These are phyloP conservation scores for Globodera ellingtonae DNA, from an alignment of 1,140 invertebrate species.

Conservation along the genomic window DNA sequence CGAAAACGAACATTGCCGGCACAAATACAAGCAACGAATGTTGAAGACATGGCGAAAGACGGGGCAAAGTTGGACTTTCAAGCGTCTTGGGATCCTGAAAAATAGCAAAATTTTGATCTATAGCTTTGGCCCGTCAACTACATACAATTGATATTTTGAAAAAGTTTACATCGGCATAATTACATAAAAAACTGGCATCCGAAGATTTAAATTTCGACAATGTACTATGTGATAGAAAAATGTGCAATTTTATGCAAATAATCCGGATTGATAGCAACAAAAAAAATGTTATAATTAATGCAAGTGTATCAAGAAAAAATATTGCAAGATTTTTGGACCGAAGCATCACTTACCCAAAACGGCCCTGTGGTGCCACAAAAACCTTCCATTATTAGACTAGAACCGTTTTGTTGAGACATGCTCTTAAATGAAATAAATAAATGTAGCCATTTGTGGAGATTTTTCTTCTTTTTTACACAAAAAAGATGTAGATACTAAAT, in stretches of 20 bases:
- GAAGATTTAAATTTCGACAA: not conserved
- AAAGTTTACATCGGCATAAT: too few species aligned
- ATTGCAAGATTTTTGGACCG: not conserved
- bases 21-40: slow-evolving; percentile 58
- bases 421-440: too few species aligned
- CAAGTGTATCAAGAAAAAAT: not conserved
- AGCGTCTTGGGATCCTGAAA: slow-evolving; percentile 14
- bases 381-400: not conserved
- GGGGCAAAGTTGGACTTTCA: slow-evolving; percentile 37
- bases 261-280: too few species aligned
- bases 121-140: not conserved
- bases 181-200: not conserved
- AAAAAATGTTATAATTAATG: too few species aligned
- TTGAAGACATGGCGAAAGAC: slow-evolving; percentile 52
- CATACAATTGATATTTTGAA: not conserved
- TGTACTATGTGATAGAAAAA: too few species aligned
- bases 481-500: too few species aligned
- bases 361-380: slow-evolving; percentile 7
- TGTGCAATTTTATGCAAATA: too few species aligned
- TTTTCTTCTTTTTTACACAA: too few species aligned
- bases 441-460: too few species aligned
- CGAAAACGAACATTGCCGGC: slow-evolving; percentile 46
- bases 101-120: not conserved
- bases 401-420: not conserved
- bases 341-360: slow-evolving; percentile 3